Base-by-base conservation (phyloP, 2,888 invertebrate genomes). In the Catocala nupta region DNA sequence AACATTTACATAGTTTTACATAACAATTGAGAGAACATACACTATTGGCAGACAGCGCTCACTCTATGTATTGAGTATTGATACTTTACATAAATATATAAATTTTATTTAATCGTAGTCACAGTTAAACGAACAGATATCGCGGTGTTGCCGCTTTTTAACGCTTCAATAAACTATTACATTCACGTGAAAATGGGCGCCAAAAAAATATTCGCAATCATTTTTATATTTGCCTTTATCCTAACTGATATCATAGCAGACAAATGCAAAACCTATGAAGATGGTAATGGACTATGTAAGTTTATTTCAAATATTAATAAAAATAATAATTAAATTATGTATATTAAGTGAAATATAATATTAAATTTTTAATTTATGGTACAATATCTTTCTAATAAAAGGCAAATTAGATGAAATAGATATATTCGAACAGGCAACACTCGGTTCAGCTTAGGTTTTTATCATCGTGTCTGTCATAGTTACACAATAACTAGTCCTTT, bases 221-320 rank as follows among this genome's bases (percentile, higher is more conserved):
- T 73, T 65, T 75, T 79, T 59, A 39, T 80, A 45, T 71, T 75
- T 12, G 36, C 57, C 9, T 61, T 67, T 55, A 10, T 76, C 68
- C 71, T 71, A 58, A 68, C 59, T 55, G 70, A 68, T 39, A 58
- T 33, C 10, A 49, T 65, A 47, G 68, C 75, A 25, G 75, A 80
- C 11, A 61, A 77, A n/a, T 83, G 81, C 53, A 59, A 65, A 16
- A 69, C 71, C 52, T 71, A 69, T 10, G 81, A 39, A 39, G 36
- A 84, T 63, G 80, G 75, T 54, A 74, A 73, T 54, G 78, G 78
- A 49, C 49, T 60, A 33, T 81, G 80, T 81, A 63, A 81, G 81
- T 80, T 63, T 9, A 16, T 1, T 16, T 7, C n/a, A 10, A 42
- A 5, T 47, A 5, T 5, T 47, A 16, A 12, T 47, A 13, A 7